Evolutionary conservation across 2,888 invertebrate genomes (phyloP).

Genomic region (Amphipyra berbera): DNA sequence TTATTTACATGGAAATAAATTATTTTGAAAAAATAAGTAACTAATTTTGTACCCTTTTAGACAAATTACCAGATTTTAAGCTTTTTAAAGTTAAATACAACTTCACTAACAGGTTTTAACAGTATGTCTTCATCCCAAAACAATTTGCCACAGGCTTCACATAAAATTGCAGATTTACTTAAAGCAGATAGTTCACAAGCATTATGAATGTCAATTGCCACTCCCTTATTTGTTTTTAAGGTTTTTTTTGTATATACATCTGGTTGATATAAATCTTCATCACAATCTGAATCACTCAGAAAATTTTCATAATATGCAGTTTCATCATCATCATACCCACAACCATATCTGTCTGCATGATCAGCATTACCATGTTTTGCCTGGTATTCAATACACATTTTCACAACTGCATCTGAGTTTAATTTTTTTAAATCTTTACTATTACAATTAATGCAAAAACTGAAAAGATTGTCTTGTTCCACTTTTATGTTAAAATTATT

Average conservation of each 20-base stretch:
- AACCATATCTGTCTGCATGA: conserved; percentile 28
- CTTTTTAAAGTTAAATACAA: conserved; percentile 67
- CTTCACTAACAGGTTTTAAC: conserved; percentile 69
- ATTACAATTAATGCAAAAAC: conserved; percentile 92
- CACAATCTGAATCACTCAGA: conserved; percentile 82
- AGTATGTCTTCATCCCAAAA: conserved; percentile 91
- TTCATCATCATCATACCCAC: conserved; percentile 71
- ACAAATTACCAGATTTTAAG: conserved; percentile 59
- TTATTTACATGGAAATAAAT: conserved; percentile 52
- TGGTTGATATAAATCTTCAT: conserved; percentile 74
- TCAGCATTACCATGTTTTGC: conserved; percentile 47
- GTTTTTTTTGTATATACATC: conserved; percentile 54
- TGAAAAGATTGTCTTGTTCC: conserved; percentile 91
- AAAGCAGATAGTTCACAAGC: conserved; percentile 82
- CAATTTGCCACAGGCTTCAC: conserved; percentile 93
- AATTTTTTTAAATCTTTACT: conserved; percentile 72
- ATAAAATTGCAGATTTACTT: conserved; percentile 91
- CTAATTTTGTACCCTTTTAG: conserved; percentile 44
- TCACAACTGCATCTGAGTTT: conserved; percentile 69
- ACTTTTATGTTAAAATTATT: conserved; percentile 91
- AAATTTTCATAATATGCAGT: conserved; percentile 75
- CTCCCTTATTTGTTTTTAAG: conserved; percentile 89
- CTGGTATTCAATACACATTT: conserved; percentile 72
- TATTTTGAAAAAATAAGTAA: conserved; percentile 34
- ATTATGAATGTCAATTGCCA: conserved; percentile 87